phyloP scores from a whole-genome alignment of 2,113 vertebrate species.

The Hiodon alosoides region DNA sequence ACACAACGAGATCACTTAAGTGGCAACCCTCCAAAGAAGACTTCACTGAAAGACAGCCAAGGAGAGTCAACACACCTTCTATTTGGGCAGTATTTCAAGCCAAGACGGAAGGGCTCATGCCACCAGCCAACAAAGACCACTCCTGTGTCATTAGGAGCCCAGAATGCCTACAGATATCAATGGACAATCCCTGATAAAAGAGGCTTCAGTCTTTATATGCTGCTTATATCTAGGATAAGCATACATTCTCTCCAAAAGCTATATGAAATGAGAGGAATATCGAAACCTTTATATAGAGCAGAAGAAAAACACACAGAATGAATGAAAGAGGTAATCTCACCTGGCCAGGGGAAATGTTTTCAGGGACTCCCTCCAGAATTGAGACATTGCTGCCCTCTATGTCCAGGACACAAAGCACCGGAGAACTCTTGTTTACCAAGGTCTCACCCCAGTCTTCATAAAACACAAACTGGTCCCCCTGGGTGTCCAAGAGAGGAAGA shows the following conservation, averaged over 20 bases:
- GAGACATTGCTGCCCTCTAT: slow-evolving; percentile 75
- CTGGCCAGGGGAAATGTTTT: slow-evolving; percentile 86
- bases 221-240: neutral
- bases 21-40: neutral
- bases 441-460: slow-evolving; percentile 86
- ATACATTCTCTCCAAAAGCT: neutral
- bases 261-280: neutral
- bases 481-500: slow-evolving; percentile 31
- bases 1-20: neutral
- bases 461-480: slow-evolving; percentile 81
- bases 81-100: slow-evolving; percentile 78
- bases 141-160: slow-evolving; percentile 78
- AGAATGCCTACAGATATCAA: slow-evolving; percentile 76
- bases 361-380: slow-evolving; percentile 78
- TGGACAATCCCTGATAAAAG: neutral
- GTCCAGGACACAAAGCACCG: slow-evolving; percentile 81
- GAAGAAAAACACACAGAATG: neutral
- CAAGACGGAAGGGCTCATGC: slow-evolving; percentile 83
- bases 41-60: neutral
- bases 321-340: slow-evolving; percentile 49
- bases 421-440: slow-evolving; percentile 68
- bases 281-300: neutral
- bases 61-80: slow-evolving; percentile 66
- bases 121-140: slow-evolving; percentile 91
- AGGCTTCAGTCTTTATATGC: neutral